A percentile compares a stretch with the other conserved stretches of the same genome.
Conservation (phyloP, 1,140 invertebrate genomes). For the Anoplolepis gracilipes region DNA sequence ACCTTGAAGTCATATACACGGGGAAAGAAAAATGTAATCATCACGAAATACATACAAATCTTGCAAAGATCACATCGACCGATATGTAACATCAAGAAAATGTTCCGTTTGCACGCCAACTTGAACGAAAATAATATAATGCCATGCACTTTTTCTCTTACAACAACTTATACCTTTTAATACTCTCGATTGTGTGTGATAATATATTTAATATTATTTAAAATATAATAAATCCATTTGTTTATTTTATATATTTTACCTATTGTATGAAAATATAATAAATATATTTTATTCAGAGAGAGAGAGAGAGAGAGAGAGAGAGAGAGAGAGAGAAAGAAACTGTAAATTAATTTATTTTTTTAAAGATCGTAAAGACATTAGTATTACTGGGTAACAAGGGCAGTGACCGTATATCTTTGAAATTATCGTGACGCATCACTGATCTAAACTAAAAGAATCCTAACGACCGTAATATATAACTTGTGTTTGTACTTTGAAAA, state of each 20-base stretch:
- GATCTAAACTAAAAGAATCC: background rate
- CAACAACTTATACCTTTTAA: background rate
- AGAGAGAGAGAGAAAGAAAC: background rate
- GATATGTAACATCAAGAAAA: constrained; percentile 27
- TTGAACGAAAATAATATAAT: constrained; percentile 32
- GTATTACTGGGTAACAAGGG: background rate
- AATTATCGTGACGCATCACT: background rate
- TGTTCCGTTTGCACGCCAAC: constrained; percentile 32
- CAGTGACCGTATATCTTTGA: background rate
- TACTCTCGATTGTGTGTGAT: background rate
- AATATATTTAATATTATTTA: background rate
- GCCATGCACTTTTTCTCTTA: background rate
- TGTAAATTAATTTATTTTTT: background rate
- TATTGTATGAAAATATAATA: too few species aligned
- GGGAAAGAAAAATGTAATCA: constrained; percentile 26
- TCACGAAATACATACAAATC: constrained; percentile 18
- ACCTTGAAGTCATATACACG: constrained; percentile 51
- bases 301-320: background rate
- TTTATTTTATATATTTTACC: too few species aligned
- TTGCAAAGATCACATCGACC: constrained; percentile 39
- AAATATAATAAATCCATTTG: background rate
- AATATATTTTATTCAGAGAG: too few species aligned
- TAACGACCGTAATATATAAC: background rate
- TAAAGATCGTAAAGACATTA: constrained; percentile 4
- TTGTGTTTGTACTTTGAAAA: background rate